Evolutionary conservation across 2,888 invertebrate genomes (phyloP).

Genomic region (Tenthredo notha): DNA sequence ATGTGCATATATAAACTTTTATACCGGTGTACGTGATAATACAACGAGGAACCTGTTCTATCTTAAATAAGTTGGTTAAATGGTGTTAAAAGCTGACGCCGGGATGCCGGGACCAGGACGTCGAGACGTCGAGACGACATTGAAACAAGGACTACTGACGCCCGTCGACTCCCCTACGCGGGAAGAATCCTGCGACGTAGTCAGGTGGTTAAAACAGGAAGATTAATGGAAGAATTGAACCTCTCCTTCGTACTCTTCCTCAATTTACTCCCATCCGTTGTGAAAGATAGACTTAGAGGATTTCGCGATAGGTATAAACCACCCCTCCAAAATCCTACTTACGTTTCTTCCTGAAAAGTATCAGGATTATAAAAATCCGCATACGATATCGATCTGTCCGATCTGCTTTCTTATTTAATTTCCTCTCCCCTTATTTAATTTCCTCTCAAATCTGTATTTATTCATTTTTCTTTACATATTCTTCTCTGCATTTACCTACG

Average conservation of each 20-base stretch:
- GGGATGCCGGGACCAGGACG: not conserved
- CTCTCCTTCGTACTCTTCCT: conserved; percentile 18
- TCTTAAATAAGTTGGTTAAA: conserved; percentile 43
- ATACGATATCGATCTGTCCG: not conserved
- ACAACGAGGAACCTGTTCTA: conserved; percentile 12
- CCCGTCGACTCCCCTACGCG: not conserved
- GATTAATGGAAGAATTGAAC: conserved; percentile 51
- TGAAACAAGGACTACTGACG: conserved; percentile 45
- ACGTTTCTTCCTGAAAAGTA: not conserved
- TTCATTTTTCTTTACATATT: not conserved
- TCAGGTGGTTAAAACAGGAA: conserved; percentile 44
- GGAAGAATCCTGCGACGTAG: conserved; percentile 14
- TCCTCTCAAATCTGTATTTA: not conserved
- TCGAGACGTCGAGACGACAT: conserved; percentile 12
- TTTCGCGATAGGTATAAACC: not conserved
- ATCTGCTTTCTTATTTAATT: not conserved
- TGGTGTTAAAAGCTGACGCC: conserved; percentile 42
- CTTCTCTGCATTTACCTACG: not conserved
- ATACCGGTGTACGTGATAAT: not conserved
- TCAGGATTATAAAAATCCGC: not conserved
- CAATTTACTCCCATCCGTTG: conserved; percentile 33
- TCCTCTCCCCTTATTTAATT: not conserved
- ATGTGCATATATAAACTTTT: not conserved
- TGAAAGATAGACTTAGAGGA: not conserved
- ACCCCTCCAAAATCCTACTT: not conserved